Base-by-base conservation (phyloP, 2,797 vertebrate species). In the Rhodeus uyekii region DNA sequence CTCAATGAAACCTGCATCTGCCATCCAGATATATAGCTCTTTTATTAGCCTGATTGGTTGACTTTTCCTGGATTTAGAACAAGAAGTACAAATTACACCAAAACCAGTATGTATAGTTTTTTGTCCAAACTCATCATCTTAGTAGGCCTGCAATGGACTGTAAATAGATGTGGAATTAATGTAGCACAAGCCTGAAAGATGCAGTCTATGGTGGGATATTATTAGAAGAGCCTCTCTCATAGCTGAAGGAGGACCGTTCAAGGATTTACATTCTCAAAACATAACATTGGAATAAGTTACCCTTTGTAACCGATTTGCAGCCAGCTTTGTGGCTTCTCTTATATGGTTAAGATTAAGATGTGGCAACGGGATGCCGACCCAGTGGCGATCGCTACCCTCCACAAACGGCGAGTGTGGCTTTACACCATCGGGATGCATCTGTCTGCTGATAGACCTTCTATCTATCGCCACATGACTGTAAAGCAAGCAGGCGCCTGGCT, bases 11-110 rank as follows among this genome's bases (percentile, higher is more conserved):
- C 83, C 80, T 65, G 53, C 63, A 85, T 87, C 88, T 90, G 42
- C 18, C 78, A 81, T 80, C 9, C 74, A 83, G 89, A 91, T 91
- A 88, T 90, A 83, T 72, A 67, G 61, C 16, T 85, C 79, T 84
- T 90, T 92, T 90, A 91, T 92, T 90, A 90, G 83, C 36, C 87
- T 74, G 83, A 87, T 64, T 77, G 64, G 63, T 85, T 86, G 86
- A 90, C 48, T 89, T 86, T 85, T 84, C 83, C 34, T 83, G 48
- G 46, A 64, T 50, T 79, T 63, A 82, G 77, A 60, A 38, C 22
- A 38, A 8, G 5, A 16, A 29, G 24, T 29, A 19, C n/a, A 58
- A 58, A 38, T 75, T 34, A 58, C 36, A 24, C n/a, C n/a, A 38
- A 58, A 64, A 29, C 3, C 9, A 53, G 61, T 22, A 32, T 19